Conservation (phyloP, 1,140 invertebrate genomes). For the Megalopta genalis region DNA sequence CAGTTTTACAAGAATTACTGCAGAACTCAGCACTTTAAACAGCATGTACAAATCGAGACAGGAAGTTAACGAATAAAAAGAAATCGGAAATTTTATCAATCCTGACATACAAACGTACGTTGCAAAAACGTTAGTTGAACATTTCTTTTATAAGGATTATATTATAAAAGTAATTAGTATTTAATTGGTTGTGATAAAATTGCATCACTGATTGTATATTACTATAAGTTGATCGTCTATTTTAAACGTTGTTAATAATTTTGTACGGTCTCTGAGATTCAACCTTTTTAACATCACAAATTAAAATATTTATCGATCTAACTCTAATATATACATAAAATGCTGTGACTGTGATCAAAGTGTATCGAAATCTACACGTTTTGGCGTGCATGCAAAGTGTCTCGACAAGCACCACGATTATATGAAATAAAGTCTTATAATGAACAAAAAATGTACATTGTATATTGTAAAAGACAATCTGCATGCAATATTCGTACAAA, state of each 20-base stretch:
- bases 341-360: slow-evolving; percentile 55
- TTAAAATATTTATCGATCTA: slow-evolving; percentile 41
- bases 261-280: slow-evolving; percentile 5
- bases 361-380: slow-evolving; percentile 35
- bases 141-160: slow-evolving; percentile 24
- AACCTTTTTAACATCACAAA: slow-evolving; percentile 22
- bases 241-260: slow-evolving; percentile 30
- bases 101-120: slow-evolving; percentile 8
- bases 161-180: slow-evolving; percentile 32
- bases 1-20: slow-evolving; percentile 79
- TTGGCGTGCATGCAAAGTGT: slow-evolving; percentile 30
- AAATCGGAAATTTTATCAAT: slow-evolving; percentile 4
- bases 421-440: slow-evolving; percentile 33
- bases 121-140: slow-evolving; percentile 18
- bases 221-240: background rate
- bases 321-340: slow-evolving; percentile 40
- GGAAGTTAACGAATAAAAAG: slow-evolving; percentile 54
- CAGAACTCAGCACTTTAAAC: slow-evolving; percentile 74
- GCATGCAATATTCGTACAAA: slow-evolving; percentile 40
- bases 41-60: slow-evolving; percentile 69
- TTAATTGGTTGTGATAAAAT: slow-evolving; percentile 41
- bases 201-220: slow-evolving; percentile 30
- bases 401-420: slow-evolving; percentile 16
- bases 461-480: slow-evolving; percentile 24
- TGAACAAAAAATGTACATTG: slow-evolving; percentile 13